Conservation (phyloP, 2,888 invertebrate species). For the Acrocyrtus sp. region DNA sequence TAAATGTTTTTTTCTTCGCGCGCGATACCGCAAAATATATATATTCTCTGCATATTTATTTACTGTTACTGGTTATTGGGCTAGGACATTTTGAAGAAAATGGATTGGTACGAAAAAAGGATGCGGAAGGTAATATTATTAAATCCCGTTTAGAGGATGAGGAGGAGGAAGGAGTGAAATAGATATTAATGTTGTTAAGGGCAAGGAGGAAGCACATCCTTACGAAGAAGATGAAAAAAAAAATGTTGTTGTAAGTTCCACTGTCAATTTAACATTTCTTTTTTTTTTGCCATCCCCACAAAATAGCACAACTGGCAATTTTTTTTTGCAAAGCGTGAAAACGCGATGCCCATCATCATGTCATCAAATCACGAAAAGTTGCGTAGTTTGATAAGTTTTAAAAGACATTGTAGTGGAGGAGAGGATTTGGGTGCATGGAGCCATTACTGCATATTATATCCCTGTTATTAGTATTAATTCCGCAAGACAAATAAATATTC, state of each 20-base stretch:
- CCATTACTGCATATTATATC: background rate
- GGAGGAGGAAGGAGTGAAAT: constrained; percentile 3
- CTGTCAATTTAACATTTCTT: background rate
- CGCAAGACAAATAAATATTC: background rate
- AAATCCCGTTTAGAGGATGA: constrained; percentile 25
- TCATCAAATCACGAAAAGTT: no score
- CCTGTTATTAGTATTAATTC: background rate
- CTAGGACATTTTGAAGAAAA: no score
- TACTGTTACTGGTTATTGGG: background rate
- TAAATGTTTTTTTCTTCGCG: no score
- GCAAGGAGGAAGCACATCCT: constrained; percentile 6
- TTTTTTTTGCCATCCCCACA: background rate
- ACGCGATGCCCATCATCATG: no score
- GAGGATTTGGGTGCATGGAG: background rate
- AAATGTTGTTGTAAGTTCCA: constrained; percentile 25
- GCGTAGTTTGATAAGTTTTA: no score
- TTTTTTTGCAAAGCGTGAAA: no score
- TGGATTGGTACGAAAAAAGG: no score
- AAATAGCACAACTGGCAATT: no score
- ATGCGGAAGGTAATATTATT: constrained; percentile 31
- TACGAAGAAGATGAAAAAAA: constrained; percentile 12
- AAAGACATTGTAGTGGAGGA: no score
- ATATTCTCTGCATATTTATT: no score
- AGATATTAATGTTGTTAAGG: constrained; percentile 25
- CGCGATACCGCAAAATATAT: no score